Conservation (phyloP, 2,888 invertebrate species). For the Metellina segmentata region DNA sequence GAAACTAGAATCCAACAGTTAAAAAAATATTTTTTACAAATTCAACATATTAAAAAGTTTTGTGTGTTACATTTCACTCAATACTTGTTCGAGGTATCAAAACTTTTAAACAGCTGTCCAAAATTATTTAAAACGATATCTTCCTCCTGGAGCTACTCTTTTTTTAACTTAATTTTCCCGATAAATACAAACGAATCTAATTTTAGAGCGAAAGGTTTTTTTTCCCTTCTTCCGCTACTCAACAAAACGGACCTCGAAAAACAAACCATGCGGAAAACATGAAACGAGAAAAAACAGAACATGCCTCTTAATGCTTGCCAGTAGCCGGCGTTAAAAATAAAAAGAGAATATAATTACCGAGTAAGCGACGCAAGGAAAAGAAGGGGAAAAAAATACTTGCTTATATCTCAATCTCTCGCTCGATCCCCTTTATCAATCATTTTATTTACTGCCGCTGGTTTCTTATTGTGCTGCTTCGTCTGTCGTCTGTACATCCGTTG, state of each 20-base stretch:
- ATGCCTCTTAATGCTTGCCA: background rate
- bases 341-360: slow-evolving; percentile 1
- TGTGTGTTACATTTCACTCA: too few relatives aligned
- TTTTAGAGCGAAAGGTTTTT: background rate
- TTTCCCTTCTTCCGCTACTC: background rate
- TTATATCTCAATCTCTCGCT: slow-evolving; percentile 14
- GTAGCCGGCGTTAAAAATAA: background rate
- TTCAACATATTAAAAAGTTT: too few relatives aligned
- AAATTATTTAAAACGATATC: too few relatives aligned
- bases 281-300: background rate
- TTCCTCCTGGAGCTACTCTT: too few relatives aligned
- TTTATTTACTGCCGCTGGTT: slow-evolving; percentile 20
- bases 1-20: too few relatives aligned
- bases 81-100: too few relatives aligned
- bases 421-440: slow-evolving; percentile 8
- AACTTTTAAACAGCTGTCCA: too few relatives aligned
- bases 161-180: background rate
- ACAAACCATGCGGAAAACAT: background rate
- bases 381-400: background rate
- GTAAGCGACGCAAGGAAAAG: background rate
- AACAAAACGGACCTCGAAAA: background rate
- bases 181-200: background rate
- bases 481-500: slow-evolving; percentile 47
- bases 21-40: too few relatives aligned
- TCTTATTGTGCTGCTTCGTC: slow-evolving; percentile 14